These are phyloP conservation scores for Lochmaea capreae DNA, from an alignment of 2,888 invertebrate genomes.

Conservation along the genomic window DNA sequence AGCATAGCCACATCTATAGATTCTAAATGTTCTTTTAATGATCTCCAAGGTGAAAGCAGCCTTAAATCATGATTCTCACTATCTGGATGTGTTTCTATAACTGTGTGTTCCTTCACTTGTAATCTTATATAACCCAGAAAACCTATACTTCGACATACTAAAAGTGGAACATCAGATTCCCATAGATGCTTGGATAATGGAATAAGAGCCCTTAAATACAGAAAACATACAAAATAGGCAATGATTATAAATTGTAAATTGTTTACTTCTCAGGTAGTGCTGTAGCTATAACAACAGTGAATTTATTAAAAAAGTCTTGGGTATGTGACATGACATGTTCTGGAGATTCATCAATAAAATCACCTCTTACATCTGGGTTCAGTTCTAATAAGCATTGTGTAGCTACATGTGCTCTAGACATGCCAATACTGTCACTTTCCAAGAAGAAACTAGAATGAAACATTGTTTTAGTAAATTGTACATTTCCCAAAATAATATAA, in stretches of 20 bases:
- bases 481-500: background rate
- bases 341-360: constrained; percentile 89
- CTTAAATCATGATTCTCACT: constrained; percentile 87
- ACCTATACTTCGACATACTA: constrained; percentile 90
- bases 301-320: constrained; percentile 88
- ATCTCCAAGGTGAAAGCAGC: constrained; percentile 86
- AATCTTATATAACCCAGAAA: constrained; percentile 91
- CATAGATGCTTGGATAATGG: constrained; percentile 83
- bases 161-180: constrained; percentile 86
- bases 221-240: background rate
- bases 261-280: constrained; percentile 78
- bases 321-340: constrained; percentile 87
- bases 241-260: background rate
- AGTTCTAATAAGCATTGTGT: constrained; percentile 87
- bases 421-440: constrained; percentile 82
- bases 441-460: constrained; percentile 83
- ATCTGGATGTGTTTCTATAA: constrained; percentile 96
- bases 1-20: constrained; percentile 77
- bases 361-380: constrained; percentile 93
- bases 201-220: constrained; percentile 72
- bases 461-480: background rate
- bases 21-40: constrained; percentile 80
- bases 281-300: constrained; percentile 88
- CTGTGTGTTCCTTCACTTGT: constrained; percentile 84
- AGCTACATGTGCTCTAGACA: constrained; percentile 86